Evolutionary conservation across 1,140 invertebrate species (phyloP), one percentile per base, ranked within the genome.

Genomic region (Tribolium madens): DNA sequence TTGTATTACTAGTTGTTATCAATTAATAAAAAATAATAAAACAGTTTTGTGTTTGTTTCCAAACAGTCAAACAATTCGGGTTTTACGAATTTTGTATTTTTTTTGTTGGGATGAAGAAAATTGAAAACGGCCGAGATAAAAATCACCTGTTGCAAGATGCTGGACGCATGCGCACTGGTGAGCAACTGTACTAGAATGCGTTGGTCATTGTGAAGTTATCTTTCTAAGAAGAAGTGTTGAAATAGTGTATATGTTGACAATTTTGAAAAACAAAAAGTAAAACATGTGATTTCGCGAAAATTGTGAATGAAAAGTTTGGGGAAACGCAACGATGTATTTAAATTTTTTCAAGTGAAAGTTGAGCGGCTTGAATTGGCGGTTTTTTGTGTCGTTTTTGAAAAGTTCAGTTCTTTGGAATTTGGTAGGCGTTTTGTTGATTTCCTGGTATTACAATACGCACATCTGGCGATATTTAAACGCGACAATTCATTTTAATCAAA

Each of bases 371-470:
- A 64, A 13, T 64, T 64, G 21, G 57, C 57, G 57, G 21, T 33
- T 33, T 64, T 64, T 64, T 33, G 57, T 64, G 57, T 64, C 31
- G 57, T 64, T 64, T 64, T 64, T 64, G 57, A 64, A 64, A 64
- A 64, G 57, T 60, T 60, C 53, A 60, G 17, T 80, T 80, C 79
- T 77, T 77, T 75, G 79, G 79, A 80, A 80, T 80, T 80, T 75
- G 79, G 79, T 80, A 80, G 79, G 79, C 79, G 79, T 78, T 78
- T 68, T 53, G 57, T 71, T 50, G 52, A 48, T 71, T 73, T 76
- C 70, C 75, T 72, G n/a, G 69, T 73, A 73, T 68, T 72, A 46
- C 13, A 50, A 21, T 72, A 31, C 14, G 14, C 26, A 72, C 70
- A 72, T 72, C 70, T 72, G 70, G 48, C 50, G 13, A 50, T 50